Evolutionary conservation across 2,113 vertebrate species (phyloP), one percentile per base, ranked within the genome.

Genomic region (Eurystomus gularis): DNA sequence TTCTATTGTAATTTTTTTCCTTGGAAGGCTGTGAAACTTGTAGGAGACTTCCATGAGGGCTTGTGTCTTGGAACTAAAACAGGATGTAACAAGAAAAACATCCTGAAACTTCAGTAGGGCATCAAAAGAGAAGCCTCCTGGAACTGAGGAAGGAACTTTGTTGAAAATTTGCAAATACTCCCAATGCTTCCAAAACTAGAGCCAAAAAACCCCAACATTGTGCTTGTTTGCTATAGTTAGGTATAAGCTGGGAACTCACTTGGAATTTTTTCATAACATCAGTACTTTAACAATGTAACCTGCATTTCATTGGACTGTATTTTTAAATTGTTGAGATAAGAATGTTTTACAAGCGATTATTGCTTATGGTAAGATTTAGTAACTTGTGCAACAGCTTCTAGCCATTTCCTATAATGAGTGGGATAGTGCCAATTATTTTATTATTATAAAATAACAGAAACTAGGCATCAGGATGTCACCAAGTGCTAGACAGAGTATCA

Each of bases 1-100:
- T 82, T 78, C 49, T 48, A 20, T 77, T 89, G 58, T 94, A 52
- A 42, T 52, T 57, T 80, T 84, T 75, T 80, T n/a, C 16, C 57
- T 48, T 90, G 51, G n/a, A 86, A 83, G 25, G 44, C 52, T 66
- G 13, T 88, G 48, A 65, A 76, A 77, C 58, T 87, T 62, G 7
- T n/a, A 79, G 54, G 42, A 21, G 48, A 4, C 44, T 82, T 88
- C 16, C 35, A 87, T 13, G 54, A 79, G 25, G 49, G 19, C 12
- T 85, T 94, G 1, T 14, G n/a, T 73, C 62, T 87, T 92, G 31
- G 35, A 93, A 71, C 18, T 80, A 42, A 90, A 76, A 57, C 85
- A 90, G 95, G 54, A 93, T 95, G 40, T 44, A 76, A 76, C 7
- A 90, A 92, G 40, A 72, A 75, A 92, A 96, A 93, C 71, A 90